Evolutionary conservation across 2,888 invertebrate genomes (phyloP).

Genomic region (Eupeodes latifasciatus): DNA sequence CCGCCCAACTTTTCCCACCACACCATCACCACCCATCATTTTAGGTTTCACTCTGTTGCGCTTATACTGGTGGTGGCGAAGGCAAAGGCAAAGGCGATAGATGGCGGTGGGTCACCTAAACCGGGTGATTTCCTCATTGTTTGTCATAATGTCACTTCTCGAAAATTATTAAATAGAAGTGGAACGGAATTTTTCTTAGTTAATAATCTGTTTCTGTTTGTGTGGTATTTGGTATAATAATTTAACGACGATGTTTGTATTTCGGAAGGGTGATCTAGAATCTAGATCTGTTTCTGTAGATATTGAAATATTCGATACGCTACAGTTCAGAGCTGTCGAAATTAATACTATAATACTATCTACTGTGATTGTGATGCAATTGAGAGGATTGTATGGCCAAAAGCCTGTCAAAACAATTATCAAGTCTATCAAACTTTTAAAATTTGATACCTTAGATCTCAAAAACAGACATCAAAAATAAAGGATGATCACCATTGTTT

Average conservation of each 20-base stretch:
- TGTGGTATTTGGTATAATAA: not conserved
- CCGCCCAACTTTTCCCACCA: not conserved
- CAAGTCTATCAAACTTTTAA: too few relatives aligned
- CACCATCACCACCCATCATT: slow-evolving; percentile 5
- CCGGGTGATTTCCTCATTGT: slow-evolving; percentile 74
- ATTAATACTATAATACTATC: not conserved
- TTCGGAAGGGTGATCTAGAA: slow-evolving; percentile 69
- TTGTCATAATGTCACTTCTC: slow-evolving; percentile 66
- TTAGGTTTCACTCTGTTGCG: not conserved
- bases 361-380: too few relatives aligned
- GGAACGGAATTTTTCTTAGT: slow-evolving; percentile 68
- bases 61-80: too few relatives aligned
- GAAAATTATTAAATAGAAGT: slow-evolving; percentile 57
- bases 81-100: too few relatives aligned
- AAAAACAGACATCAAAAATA: too few relatives aligned
- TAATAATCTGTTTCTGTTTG: slow-evolving; percentile 60
- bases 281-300: slow-evolving; percentile 3
- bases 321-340: slow-evolving; percentile 15
- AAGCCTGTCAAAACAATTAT: too few relatives aligned
- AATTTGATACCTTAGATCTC: too few relatives aligned
- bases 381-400: too few relatives aligned
- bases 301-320: not conserved
- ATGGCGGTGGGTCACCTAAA: slow-evolving; percentile 66
- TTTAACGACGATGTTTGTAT: slow-evolving; percentile 46
- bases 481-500: too few relatives aligned